These are phyloP conservation scores for Pantala flavescens DNA, from an alignment of 1,140 invertebrate species.

Conservation along the genomic window DNA sequence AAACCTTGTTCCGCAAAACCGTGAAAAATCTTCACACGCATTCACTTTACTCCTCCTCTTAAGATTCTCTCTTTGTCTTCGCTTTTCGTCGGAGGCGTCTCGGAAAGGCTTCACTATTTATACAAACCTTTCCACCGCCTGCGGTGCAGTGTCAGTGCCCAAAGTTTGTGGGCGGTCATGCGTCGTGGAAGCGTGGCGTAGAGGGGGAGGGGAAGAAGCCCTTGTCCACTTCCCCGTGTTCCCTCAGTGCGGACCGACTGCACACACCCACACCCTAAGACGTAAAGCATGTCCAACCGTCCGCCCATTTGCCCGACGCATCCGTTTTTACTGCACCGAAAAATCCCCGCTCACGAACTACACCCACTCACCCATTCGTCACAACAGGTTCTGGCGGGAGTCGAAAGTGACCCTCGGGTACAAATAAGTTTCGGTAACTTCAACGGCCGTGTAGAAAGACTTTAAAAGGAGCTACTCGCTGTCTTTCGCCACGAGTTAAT, in stretches of 20 bases:
- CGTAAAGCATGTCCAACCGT: neutral
- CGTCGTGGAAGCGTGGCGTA: neutral
- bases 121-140: constrained; percentile 4
- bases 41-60: neutral
- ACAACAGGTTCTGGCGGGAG: neutral
- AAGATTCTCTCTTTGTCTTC: neutral
- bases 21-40: neutral
- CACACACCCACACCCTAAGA: neutral
- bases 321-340: neutral
- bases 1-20: too few species aligned
- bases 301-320: neutral
- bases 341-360: neutral
- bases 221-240: neutral
- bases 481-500: neutral
- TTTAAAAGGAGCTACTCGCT: neutral
- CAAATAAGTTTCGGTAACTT: constrained; percentile 7
- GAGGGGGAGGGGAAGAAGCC: neutral
- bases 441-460: neutral
- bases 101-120: neutral
- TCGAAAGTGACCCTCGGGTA: neutral
- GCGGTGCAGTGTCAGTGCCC: neutral
- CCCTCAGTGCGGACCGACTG: neutral
- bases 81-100: neutral
- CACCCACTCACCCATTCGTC: neutral
- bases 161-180: neutral